Conservation (phyloP, 2,797 vertebrate genomes). For the Lerista edwardsae region DNA sequence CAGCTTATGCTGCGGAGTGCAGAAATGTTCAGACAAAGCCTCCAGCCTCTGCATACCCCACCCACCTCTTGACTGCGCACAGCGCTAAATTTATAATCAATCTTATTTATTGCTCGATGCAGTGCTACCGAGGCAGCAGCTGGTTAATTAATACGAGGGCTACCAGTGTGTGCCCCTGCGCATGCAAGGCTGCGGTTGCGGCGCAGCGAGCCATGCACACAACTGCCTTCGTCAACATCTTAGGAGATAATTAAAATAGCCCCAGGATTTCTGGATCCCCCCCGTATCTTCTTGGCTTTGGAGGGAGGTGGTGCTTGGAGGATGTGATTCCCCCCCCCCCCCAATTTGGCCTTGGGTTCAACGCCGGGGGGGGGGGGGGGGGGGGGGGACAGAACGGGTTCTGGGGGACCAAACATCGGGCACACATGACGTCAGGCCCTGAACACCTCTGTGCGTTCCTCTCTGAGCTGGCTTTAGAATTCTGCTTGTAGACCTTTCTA, state of each 20-base stretch:
- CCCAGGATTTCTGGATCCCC: not conserved
- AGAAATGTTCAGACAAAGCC: conserved; percentile 40
- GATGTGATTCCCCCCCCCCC: not conserved
- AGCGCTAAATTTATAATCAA: conserved; percentile 47
- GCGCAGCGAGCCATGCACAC: not conserved
- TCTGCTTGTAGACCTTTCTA: too few relatives aligned
- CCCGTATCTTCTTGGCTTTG: not conserved
- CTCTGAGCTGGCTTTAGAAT: not conserved
- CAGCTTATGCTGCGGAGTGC: conserved; percentile 19
- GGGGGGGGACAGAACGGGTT: not conserved
- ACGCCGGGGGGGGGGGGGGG: not conserved
- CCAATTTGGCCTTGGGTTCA: not conserved
- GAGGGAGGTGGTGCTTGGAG: not conserved
- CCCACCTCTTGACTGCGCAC: conserved; percentile 30
- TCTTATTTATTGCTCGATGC: conserved; percentile 38
- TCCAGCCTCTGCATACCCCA: conserved; percentile 25
- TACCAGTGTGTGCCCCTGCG: not conserved
- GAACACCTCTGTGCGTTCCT: too few relatives aligned
- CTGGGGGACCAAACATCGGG: not conserved
- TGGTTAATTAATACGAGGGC: conserved; percentile 40
- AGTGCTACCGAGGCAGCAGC: conserved; percentile 35
- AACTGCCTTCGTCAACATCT: not conserved
- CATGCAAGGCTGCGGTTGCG: not conserved
- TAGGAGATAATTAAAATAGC: conserved; percentile 16
- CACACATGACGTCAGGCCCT: not conserved